Evolutionary conservation across 2,797 vertebrate species (phyloP), one percentile per base, ranked within the genome.

Genomic region (Platalea minor): DNA sequence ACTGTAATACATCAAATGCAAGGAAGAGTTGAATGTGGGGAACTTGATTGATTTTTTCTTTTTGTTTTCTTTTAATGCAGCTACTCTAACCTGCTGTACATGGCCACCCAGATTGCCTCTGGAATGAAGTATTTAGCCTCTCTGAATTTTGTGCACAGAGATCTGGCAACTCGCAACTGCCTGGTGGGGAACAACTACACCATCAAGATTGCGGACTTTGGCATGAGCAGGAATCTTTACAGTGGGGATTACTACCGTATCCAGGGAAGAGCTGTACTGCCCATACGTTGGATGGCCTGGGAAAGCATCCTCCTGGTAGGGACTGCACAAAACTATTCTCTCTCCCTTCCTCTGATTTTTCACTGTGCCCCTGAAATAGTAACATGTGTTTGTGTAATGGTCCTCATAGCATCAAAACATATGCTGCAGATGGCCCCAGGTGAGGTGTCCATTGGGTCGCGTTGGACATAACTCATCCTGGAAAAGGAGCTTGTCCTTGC

Each of bases 221-320:
- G 99, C 73, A 99, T 99, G 99, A 99, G 99, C 98, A 98, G 99
- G 68, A 99, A 99, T 96, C 98, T 99, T 14, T 99, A 99, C 97
- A 99, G 99, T 2, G 99, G 99, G 21, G 99, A 99, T 97, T 99
- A 99, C 95, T 99, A 99, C 97, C 98, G 99, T 69, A 99, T 99
- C 97, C 99, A 99, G 97, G 99, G 99, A 11, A 98, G 99, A 33
- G 99, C 99, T 0, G 99, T 99, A 11, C 98, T 99, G 75, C 99
- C 99, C 8, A 99, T 99, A 65, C 99, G 99, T 54, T 99, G 99
- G 99, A 99, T 99, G 99, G 99, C 99, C 39, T 99, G 99, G 99
- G 99, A 99, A 65, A 99, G 99, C 98, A 99, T 99, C 95, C 98
- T 99, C 79, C 98, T 99, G 98, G 99, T 99, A 89, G 50, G 93